Evolutionary conservation across 2,888 invertebrate species (phyloP).

Genomic region (Myathropa florea): DNA sequence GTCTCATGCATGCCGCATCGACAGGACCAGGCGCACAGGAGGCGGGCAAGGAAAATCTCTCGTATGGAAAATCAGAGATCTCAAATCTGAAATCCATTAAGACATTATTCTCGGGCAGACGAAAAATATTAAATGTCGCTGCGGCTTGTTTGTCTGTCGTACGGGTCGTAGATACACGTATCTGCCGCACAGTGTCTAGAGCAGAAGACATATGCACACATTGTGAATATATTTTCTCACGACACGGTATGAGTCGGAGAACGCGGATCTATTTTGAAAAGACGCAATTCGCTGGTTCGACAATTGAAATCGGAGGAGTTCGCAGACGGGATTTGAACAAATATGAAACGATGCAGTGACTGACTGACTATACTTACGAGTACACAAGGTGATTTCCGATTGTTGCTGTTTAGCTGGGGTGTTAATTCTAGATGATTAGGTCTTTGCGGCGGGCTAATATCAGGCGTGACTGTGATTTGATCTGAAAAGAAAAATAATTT

Average conservation of each 20-base stretch:
- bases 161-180: neutral
- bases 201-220: neutral
- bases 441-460: constrained; percentile 78
- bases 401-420: constrained; percentile 77
- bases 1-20: neutral
- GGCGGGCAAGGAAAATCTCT: no score
- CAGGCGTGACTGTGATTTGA: constrained; percentile 77
- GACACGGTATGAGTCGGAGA: neutral
- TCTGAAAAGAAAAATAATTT: constrained; percentile 74
- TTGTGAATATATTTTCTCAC: constrained; percentile 9
- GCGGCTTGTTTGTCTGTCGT: constrained; percentile 25
- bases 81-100: constrained; percentile 55
- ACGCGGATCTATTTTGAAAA: constrained; percentile 33
- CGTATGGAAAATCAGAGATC: constrained; percentile 19
- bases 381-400: constrained; percentile 77
- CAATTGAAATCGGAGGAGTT: constrained; percentile 24
- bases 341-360: neutral
- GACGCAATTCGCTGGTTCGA: constrained; percentile 45
- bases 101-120: constrained; percentile 48
- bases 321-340: neutral
- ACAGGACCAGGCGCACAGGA: neutral
- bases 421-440: constrained; percentile 80
- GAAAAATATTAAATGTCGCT: constrained; percentile 54
- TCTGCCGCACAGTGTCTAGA: neutral
- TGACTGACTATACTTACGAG: constrained; percentile 74